Percentiles rank a stretch among this genome's conserved stretches.
These are phyloP conservation scores for Grammomys dolichurus DNA, from an alignment of 2,113 vertebrate genomes.

Conservation along the genomic window DNA sequence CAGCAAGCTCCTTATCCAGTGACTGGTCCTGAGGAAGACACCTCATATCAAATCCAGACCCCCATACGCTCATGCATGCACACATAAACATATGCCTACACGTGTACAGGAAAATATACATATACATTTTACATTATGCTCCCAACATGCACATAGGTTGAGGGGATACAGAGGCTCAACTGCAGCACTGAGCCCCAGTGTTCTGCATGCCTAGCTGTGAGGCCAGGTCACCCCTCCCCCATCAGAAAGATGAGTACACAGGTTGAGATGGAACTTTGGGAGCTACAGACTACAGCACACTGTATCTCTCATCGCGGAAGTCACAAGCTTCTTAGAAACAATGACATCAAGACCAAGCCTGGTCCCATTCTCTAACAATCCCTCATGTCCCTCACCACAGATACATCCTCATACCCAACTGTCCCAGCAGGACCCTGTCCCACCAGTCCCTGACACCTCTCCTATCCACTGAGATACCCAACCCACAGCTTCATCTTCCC, in stretches of 20 bases:
- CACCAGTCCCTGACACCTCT: background rate
- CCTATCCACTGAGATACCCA: background rate
- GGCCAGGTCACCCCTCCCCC: background rate
- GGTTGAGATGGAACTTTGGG: accelerated
- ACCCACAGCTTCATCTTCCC: background rate
- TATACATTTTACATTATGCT: no score
- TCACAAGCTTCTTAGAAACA: background rate
- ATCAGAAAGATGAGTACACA: background rate
- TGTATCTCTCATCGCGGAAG: background rate
- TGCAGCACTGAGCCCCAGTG: background rate
- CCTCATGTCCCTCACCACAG: background rate
- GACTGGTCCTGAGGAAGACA: background rate
- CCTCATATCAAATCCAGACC: background rate
- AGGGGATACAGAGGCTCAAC: background rate
- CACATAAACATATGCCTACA: background rate
- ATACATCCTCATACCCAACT: no score
- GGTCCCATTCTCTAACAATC: no score
- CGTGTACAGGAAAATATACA: background rate
- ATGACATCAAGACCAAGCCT: background rate
- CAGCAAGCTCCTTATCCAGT: background rate
- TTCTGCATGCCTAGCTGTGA: accelerated
- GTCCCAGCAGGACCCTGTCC: background rate
- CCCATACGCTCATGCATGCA: background rate
- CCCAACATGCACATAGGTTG: background rate
- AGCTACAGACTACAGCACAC: accelerated